Conservation (phyloP, 2,113 vertebrate species). For the Sander vitreus region DNA sequence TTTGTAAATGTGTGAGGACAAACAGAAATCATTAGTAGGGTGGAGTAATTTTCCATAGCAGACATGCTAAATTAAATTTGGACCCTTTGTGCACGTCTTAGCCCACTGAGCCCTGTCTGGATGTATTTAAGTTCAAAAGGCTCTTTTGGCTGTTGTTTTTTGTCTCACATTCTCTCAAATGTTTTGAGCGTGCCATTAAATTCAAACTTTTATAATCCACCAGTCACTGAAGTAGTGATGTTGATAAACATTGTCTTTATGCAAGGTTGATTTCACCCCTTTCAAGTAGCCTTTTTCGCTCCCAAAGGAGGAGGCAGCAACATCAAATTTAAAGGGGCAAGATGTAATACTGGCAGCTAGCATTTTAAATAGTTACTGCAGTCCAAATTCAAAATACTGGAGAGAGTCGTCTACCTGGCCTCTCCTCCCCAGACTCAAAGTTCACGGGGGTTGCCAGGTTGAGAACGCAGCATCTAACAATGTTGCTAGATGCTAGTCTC, state of each 20-base stretch:
- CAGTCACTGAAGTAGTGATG: not conserved
- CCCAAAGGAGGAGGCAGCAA: not conserved
- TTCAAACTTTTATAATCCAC: not conserved
- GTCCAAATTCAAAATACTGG: too few relatives aligned
- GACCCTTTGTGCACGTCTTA: not conserved
- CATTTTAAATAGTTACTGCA: too few relatives aligned
- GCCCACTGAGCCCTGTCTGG: not conserved
- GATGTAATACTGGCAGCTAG: too few relatives aligned
- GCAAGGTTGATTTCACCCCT: not conserved
- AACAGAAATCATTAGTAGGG: slow-evolving; percentile 5
- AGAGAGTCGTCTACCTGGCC: too few relatives aligned
- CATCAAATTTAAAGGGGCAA: too few relatives aligned
- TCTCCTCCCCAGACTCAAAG: too few relatives aligned
- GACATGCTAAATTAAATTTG: slow-evolving; percentile 8
- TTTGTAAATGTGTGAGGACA: not conserved
- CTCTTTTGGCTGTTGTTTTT: not conserved
- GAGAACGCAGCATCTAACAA: too few relatives aligned
- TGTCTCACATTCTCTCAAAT: not conserved
- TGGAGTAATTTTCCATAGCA: not conserved
- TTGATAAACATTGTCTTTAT: slow-evolving; percentile 1
- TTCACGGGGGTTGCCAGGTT: too few relatives aligned
- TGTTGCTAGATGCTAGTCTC: too few relatives aligned
- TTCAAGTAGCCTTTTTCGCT: not conserved
- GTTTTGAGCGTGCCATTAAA: not conserved
- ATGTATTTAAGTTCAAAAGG: not conserved